A percentile compares a stretch with the other conserved stretches of the same genome.
Conservation (phyloP, 2,888 invertebrate species). For the Dolichomitus sp. region DNA sequence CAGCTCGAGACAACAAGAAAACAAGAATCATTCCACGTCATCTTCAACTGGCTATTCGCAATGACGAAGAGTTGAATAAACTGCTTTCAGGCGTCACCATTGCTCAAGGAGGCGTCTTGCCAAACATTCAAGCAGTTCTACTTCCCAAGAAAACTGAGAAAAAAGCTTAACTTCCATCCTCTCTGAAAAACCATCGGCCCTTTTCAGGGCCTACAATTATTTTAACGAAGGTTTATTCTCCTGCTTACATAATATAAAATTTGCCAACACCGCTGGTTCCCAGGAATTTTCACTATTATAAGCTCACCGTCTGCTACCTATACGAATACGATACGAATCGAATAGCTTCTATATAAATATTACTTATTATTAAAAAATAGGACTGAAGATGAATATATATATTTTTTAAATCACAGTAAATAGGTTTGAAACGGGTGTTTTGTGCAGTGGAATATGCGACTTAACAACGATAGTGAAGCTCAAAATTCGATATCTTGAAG, state of each 20-base stretch:
- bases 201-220: conserved; percentile 59
- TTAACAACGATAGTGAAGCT: too few relatives aligned
- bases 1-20: conserved; percentile 91
- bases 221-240: background rate
- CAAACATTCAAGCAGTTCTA: conserved; percentile 91
- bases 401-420: too few relatives aligned
- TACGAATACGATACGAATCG: too few relatives aligned
- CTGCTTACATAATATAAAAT: background rate
- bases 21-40: conserved; percentile 80
- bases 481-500: too few relatives aligned
- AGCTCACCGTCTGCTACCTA: too few relatives aligned
- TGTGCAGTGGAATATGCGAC: too few relatives aligned
- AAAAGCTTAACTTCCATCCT: conserved; percentile 27
- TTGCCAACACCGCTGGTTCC: background rate
- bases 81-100: conserved; percentile 92
- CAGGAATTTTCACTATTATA: too few relatives aligned
- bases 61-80: conserved; percentile 94
- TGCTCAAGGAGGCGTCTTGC: conserved; percentile 94
- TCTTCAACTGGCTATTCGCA: conserved; percentile 76
- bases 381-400: too few relatives aligned
- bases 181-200: conserved; percentile 48
- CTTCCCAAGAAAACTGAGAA: conserved; percentile 91
- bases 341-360: too few relatives aligned
- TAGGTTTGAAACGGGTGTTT: too few relatives aligned
- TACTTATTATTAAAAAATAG: too few relatives aligned